Conservation (phyloP, 2,888 invertebrate species). For the Apodemia hepburni region DNA sequence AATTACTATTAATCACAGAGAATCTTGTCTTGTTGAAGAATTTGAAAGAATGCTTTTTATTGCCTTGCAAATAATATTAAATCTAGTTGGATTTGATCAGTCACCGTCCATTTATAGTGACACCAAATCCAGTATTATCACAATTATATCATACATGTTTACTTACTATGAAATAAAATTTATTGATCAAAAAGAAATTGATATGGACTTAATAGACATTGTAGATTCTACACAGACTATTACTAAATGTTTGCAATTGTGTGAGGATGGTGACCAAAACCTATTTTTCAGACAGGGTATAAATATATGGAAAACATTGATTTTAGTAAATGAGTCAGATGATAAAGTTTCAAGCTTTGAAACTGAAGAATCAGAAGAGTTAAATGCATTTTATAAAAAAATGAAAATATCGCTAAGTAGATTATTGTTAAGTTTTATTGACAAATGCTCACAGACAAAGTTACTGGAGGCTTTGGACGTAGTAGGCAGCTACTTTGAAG, state of each 20-base stretch:
- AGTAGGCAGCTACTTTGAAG: conserved; percentile 48
- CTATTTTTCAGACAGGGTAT: conserved; percentile 53
- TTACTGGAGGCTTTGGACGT: conserved; percentile 48
- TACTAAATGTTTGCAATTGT: conserved; percentile 44
- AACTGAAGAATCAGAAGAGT: conserved; percentile 48
- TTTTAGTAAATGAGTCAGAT: conserved; percentile 41
- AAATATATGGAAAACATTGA: conserved; percentile 57
- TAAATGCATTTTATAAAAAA: conserved; percentile 46
- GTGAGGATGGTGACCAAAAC: conserved; percentile 43
- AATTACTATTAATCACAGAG: conserved; percentile 47
- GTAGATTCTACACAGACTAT: conserved; percentile 56
- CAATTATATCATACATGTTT: conserved; percentile 51
- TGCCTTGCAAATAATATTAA: conserved; percentile 55
- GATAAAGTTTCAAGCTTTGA: conserved; percentile 47
- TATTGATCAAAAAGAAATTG: conserved; percentile 53
- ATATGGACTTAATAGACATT: conserved; percentile 57
- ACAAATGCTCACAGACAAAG: conserved; percentile 49
- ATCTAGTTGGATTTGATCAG: conserved; percentile 58
- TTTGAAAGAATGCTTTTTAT: conserved; percentile 58
- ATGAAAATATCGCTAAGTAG: conserved; percentile 49
- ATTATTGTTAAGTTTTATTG: conserved; percentile 53
- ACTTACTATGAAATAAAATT: conserved; percentile 60
- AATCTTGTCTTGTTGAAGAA: conserved; percentile 47
- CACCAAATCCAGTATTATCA: conserved; percentile 43
- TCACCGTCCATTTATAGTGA: conserved; percentile 48